Conservation (phyloP, 2,113 vertebrate species). For the Scomber colias region DNA sequence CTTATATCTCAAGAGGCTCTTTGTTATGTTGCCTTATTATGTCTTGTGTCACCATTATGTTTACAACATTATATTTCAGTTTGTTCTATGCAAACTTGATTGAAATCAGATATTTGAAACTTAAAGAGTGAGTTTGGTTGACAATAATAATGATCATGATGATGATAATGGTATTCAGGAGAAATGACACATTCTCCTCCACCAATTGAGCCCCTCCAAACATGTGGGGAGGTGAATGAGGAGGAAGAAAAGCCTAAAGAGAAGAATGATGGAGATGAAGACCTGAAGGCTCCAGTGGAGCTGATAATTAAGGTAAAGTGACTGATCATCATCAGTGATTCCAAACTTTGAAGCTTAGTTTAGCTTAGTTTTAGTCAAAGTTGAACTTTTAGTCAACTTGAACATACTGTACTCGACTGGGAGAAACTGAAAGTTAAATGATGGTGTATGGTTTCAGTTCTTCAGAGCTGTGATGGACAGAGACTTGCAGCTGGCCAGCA, state of each 20-base stretch:
- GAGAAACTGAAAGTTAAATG: not conserved
- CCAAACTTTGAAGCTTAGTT: not conserved
- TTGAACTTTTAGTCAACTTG: not conserved
- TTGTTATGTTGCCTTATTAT: too few species aligned
- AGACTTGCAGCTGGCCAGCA: slow-evolving; percentile 83
- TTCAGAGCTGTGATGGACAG: slow-evolving; percentile 85
- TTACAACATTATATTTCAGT: not conserved
- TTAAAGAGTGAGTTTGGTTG: too few species aligned
- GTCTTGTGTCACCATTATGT: too few species aligned
- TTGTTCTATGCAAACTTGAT: not conserved
- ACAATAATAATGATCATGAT: not conserved
- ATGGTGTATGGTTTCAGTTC: slow-evolving; percentile 83
- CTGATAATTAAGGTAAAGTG: slow-evolving; percentile 84
- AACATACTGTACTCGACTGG: not conserved
- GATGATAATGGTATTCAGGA: slow-evolving; percentile 25
- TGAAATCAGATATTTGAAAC: too few species aligned
- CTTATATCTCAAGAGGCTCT: too few species aligned
- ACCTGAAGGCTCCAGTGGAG: slow-evolving; percentile 78
- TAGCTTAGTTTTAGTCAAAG: not conserved
- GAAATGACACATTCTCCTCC: not conserved
- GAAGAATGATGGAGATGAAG: slow-evolving; percentile 52
- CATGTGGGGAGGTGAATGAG: not conserved
- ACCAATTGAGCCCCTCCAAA: not conserved
- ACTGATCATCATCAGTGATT: not conserved
- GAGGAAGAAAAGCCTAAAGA: slow-evolving; percentile 50